These are phyloP conservation scores for Sphenodon punctatus DNA, from an alignment of 2,797 vertebrate genomes.

Conservation along the genomic window DNA sequence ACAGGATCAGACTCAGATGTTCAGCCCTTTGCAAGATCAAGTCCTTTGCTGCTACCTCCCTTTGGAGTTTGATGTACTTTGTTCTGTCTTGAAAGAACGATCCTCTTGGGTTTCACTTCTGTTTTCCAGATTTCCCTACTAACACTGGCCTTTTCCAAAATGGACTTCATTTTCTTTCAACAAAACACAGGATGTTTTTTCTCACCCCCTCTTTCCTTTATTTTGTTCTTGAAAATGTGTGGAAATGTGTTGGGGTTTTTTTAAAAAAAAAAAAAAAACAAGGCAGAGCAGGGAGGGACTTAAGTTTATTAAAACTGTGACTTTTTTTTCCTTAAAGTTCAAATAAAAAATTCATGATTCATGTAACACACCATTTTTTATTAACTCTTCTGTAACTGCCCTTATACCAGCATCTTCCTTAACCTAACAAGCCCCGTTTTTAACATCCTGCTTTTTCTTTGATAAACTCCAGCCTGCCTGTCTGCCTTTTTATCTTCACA, in stretches of 20 bases:
- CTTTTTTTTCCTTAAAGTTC: too few relatives aligned
- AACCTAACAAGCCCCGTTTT: neutral
- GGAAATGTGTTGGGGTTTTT: too few relatives aligned
- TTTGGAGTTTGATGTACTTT: neutral
- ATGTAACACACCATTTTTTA: accelerated
- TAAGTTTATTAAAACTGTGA: too few relatives aligned
- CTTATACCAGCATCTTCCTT: neutral
- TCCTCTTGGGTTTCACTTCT: too few relatives aligned
- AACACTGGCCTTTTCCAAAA: neutral
- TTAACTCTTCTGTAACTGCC: too few relatives aligned
- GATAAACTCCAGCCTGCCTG: neutral
- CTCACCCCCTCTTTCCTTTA: neutral
- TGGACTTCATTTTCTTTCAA: neutral
- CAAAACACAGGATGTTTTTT: too few relatives aligned
- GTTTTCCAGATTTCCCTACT: accelerated
- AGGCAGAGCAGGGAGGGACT: too few relatives aligned
- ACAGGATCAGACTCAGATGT: too few relatives aligned
- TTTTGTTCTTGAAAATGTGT: neutral
- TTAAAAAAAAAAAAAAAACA: neutral
- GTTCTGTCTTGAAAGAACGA: neutral
- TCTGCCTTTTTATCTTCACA: conserved; percentile 3
- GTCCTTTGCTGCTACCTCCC: neutral
- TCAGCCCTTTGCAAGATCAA: too few relatives aligned
- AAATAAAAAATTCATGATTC: too few relatives aligned
- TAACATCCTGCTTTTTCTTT: neutral